These are phyloP conservation scores for Micromussa lordhowensis DNA, from an alignment of 92 coral and sea anemone species.

Conservation along the genomic window DNA sequence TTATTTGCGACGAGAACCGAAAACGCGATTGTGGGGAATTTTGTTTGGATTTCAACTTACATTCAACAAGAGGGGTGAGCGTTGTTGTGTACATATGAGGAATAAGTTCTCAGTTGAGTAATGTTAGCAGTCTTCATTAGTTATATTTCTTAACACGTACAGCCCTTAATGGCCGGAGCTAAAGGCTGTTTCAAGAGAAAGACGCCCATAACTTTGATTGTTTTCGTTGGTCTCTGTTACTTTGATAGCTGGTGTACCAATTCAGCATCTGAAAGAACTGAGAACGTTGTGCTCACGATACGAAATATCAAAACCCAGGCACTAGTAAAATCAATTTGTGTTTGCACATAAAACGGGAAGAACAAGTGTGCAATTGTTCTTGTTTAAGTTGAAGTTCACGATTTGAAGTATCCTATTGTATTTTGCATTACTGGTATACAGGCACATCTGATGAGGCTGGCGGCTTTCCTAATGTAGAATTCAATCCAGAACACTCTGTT, in stretches of 20 bases:
- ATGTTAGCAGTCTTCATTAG: background rate
- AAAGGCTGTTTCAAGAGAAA: background rate
- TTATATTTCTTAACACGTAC: background rate
- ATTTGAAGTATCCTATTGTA: background rate
- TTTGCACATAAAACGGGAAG: no score
- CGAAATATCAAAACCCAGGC: no score
- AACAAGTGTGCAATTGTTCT: background rate
- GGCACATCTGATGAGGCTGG: constrained; percentile 87
- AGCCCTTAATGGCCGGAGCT: background rate
- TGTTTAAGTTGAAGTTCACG: background rate
- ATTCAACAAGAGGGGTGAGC: constrained; percentile 88
- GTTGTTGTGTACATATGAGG: background rate
- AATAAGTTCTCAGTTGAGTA: background rate
- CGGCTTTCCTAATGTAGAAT: constrained; percentile 83
- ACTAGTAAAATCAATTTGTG: no score
- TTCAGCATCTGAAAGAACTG: no score
- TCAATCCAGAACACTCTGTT: constrained; percentile 75
- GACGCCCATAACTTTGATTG: background rate
- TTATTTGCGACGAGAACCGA: constrained; percentile 80
- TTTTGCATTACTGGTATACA: constrained; percentile 12
- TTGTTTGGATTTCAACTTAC: constrained; percentile 86
- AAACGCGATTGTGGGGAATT: constrained; percentile 84
- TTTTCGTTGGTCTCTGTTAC: no score
- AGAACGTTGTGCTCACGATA: no score
- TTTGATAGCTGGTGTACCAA: no score